phyloP scores from a whole-genome alignment of 2,797 vertebrate genomes.

The Tiaroga cobitis region DNA sequence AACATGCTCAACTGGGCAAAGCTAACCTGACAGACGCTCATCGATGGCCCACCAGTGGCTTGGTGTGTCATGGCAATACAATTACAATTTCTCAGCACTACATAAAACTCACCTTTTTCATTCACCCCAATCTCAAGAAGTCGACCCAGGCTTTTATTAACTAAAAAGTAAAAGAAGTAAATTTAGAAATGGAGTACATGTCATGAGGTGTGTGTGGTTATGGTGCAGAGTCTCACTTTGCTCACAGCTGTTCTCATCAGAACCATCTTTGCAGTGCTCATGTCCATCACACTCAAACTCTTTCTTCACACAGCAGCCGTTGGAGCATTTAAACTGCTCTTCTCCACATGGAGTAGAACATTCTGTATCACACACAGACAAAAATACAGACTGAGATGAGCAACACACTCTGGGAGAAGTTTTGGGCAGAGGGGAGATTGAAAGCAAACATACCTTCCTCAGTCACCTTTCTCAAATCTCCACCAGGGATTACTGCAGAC shows the following conservation, averaged over 20 bases:
- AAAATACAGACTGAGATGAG: background rate
- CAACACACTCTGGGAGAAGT: background rate
- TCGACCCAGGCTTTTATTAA: conserved; percentile 63
- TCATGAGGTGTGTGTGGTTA: conserved; percentile 31
- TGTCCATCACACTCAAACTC: conserved; percentile 86
- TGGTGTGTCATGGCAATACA: too few relatives aligned
- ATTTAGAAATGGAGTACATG: background rate
- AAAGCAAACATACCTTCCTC: background rate
- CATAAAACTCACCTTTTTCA: conserved; percentile 65
- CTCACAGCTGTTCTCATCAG: conserved; percentile 83
- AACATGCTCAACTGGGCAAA: background rate
- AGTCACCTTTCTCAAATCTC: background rate
- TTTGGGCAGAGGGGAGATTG: background rate
- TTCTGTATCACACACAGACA: conserved; percentile 49
- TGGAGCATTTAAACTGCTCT: conserved; percentile 78
- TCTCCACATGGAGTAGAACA: conserved; percentile 76
- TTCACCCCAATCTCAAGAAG: conserved; percentile 68
- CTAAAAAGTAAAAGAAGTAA: conserved; percentile 44
- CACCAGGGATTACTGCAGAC: background rate
- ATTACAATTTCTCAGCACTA: too few relatives aligned
- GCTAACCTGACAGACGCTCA: background rate
- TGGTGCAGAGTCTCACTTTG: conserved; percentile 73
- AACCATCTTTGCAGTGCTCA: conserved; percentile 79
- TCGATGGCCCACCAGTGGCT: background rate
- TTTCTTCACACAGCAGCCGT: conserved; percentile 85